Percentiles rank a stretch among this genome's conserved stretches.
phyloP scores from a whole-genome alignment of 2,797 vertebrate species.

The Myotis vivesi region DNA sequence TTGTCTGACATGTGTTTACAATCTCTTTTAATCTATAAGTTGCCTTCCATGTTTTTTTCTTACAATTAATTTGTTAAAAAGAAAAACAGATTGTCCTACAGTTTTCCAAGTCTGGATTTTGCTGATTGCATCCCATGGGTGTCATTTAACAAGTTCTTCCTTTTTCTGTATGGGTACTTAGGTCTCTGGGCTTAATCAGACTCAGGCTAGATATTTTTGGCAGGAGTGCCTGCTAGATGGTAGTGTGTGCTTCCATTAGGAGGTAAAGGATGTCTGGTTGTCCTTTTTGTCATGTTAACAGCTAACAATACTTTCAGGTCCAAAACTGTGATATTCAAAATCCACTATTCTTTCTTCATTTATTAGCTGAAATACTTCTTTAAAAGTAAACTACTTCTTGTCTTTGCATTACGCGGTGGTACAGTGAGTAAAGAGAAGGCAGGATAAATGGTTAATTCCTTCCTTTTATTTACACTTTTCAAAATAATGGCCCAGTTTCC shows the following conservation, averaged over 20 bases:
- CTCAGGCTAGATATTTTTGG: neutral
- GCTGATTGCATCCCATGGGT: neutral
- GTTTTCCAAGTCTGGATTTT: neutral
- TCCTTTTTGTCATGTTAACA: neutral
- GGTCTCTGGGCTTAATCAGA: neutral
- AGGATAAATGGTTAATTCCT: neutral
- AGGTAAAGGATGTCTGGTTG: neutral
- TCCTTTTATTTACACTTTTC: slow-evolving; percentile 8
- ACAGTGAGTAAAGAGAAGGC: slow-evolving; percentile 8
- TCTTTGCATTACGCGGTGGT: neutral
- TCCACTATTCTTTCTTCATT: neutral
- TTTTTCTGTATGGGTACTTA: neutral
- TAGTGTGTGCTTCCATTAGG: neutral
- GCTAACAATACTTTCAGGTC: neutral
- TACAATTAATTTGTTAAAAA: neutral
- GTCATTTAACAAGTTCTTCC: neutral
- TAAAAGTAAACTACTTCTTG: neutral
- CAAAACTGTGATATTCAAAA: slow-evolving; percentile 13
- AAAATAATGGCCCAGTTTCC: neutral
- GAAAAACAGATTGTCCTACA: neutral
- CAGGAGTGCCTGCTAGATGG: neutral
- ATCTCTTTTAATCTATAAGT: neutral
- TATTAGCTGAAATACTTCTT: neutral
- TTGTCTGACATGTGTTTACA: neutral
- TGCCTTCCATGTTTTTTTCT: neutral